phyloP scores from a whole-genome alignment of 2,113 vertebrate genomes.

The Lophotis ruficrista region DNA sequence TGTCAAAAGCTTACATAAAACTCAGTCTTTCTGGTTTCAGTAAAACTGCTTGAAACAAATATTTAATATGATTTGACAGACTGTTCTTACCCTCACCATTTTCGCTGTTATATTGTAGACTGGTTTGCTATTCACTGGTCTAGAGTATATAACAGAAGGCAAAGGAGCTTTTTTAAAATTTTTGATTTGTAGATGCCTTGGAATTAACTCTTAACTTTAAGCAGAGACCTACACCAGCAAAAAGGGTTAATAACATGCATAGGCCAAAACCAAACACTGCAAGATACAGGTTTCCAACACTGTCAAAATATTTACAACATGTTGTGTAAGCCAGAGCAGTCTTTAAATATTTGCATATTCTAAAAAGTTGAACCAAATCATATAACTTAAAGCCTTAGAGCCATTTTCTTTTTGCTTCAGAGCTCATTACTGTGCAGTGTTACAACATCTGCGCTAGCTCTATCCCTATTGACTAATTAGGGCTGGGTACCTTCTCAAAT shows the following conservation, averaged over 20 bases:
- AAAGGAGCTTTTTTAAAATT: not conserved
- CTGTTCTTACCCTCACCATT: not conserved
- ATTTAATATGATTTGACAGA: not conserved
- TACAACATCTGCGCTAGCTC: not conserved
- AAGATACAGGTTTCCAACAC: not conserved
- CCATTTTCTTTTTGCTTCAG: not conserved
- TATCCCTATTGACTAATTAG: conserved; percentile 17
- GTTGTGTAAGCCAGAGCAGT: not conserved
- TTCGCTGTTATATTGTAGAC: not conserved
- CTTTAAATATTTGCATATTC: conserved; percentile 13
- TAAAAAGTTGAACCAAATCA: not conserved
- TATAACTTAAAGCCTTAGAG: not conserved
- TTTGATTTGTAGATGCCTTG: not conserved
- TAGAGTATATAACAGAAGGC: not conserved
- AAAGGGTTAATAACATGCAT: not conserved
- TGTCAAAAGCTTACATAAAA: not conserved
- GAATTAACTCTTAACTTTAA: not conserved
- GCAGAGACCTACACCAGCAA: not conserved
- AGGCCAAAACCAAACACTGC: not conserved
- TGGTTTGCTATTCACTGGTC: not conserved
- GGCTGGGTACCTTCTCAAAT: conserved; percentile 52
- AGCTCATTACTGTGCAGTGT: not conserved
- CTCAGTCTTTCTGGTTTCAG: not conserved
- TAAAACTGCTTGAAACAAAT: not conserved
- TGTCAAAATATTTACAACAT: conserved; percentile 25